Evolutionary conservation across 2,797 vertebrate genomes (phyloP), one percentile per base, ranked within the genome.

Genomic region (Chelidonichthys spinosus): DNA sequence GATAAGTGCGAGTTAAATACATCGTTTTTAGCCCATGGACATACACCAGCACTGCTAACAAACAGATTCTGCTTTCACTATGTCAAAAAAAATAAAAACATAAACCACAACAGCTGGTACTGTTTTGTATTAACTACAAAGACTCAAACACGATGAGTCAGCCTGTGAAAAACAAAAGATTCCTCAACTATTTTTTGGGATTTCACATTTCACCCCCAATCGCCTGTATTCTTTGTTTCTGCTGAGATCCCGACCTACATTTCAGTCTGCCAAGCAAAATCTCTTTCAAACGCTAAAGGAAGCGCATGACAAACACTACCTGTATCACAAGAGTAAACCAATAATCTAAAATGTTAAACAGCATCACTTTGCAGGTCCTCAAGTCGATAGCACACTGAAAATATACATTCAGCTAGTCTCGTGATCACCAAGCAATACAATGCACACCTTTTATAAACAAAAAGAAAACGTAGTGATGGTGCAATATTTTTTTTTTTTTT

Each of bases 331-430:
- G 39, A 82, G 58, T 11, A 33, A 52, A 36, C 71, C 64, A 47
- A 50, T 7, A 9, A 9, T 52, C 52, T 81, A 77, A 47, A 58
- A 54, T 50, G 74, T 64, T 61, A 37, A 69, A 58, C 54, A 54
- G 14, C 52, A 18, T 62, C 35, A 53, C 35, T 69, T 66, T 79
- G 70, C 68, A 81, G 80, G 76, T 77, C 78, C 79, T 76, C 79
- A 80, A 79, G 60, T 72, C 69, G 59, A 65, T 44, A 80, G 71
- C 74, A 49, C 73, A 72, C 67, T 76, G 66, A 79, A 78, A 88
- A 72, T 67, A 86, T 89, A 92, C 90, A 92, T 92, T 91, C 89
- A 73, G 84, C 73, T 76, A 49, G 63, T 89, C 87, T 86, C 83
- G 42, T 62, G 33, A 58, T 78, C 63, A 69, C 67, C 70, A 44